Conservation (phyloP, 2,797 vertebrate species). For the Neostethus bicornis region DNA sequence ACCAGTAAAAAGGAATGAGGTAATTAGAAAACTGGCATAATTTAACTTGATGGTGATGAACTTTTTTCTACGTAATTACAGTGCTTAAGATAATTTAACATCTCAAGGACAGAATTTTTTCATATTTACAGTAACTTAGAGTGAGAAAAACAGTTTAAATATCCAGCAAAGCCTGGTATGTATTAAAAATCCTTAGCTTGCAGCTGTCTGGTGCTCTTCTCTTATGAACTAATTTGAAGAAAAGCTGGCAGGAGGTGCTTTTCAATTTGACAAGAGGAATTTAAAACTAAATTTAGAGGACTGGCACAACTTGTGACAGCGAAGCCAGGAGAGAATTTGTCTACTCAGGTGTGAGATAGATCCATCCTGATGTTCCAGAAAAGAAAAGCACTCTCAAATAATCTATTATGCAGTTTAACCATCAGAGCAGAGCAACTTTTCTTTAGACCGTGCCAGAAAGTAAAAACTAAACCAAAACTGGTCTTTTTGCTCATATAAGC, state of each 20-base stretch:
- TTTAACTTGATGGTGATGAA: slow-evolving; percentile 34
- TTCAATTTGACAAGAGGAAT: slow-evolving; percentile 18
- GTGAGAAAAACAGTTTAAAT: slow-evolving; percentile 28
- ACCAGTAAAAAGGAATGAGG: slow-evolving; percentile 35
- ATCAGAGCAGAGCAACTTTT: slow-evolving; percentile 30
- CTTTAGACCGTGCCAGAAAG: slow-evolving; percentile 18
- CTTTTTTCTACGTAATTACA: slow-evolving; percentile 38
- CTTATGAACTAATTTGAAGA: slow-evolving; percentile 12
- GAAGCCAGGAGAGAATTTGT: slow-evolving; percentile 17
- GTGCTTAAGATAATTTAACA: slow-evolving; percentile 36
- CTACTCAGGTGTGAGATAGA: slow-evolving; percentile 41
- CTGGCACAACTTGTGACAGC: slow-evolving; percentile 22
- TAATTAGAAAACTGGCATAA: slow-evolving; percentile 39
- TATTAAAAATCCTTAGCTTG: slow-evolving; percentile 2
- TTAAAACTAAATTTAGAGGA: slow-evolving; percentile 17
- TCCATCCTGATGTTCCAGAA: slow-evolving; percentile 33
- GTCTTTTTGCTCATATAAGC: not conserved
- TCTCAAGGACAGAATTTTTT: slow-evolving; percentile 29
- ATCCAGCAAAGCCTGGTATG: slow-evolving; percentile 29
- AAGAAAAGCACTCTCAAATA: slow-evolving; percentile 37
- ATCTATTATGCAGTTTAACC: slow-evolving; percentile 33
- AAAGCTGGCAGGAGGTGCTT: slow-evolving; percentile 10
- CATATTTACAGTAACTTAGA: slow-evolving; percentile 35
- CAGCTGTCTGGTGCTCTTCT: not conserved
- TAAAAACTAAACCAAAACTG: not conserved